Evolutionary conservation across 2,888 invertebrate genomes (phyloP).

Genomic region (Helleia helle): DNA sequence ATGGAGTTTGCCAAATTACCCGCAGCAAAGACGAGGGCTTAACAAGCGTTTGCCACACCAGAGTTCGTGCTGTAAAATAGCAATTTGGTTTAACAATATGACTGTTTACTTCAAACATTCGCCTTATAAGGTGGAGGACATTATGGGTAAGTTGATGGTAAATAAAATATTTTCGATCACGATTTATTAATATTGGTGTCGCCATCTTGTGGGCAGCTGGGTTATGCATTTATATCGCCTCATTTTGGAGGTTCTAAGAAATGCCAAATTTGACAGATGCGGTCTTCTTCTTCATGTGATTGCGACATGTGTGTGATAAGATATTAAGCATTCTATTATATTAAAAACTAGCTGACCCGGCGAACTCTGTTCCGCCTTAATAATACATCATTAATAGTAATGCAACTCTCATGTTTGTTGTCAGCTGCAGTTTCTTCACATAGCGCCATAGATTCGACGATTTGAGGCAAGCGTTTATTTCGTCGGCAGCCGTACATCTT

Average conservation of each 20-base stretch:
- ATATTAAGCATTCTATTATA: background rate
- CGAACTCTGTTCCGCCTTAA: too few relatives aligned
- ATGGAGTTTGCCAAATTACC: too few relatives aligned
- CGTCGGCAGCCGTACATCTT: too few relatives aligned
- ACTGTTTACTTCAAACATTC: constrained; percentile 57
- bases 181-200: constrained; percentile 41
- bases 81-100: constrained; percentile 68
- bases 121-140: constrained; percentile 61
- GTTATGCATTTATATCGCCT: constrained; percentile 9
- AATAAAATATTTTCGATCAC: too few relatives aligned
- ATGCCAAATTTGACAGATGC: constrained; percentile 4
- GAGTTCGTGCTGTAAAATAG: constrained; percentile 61
- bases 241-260: background rate
- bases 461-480: too few relatives aligned
- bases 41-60: constrained; percentile 33
- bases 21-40: too few relatives aligned
- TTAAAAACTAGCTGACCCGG: too few relatives aligned
- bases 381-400: too few relatives aligned
- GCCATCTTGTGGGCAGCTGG: constrained; percentile 27
- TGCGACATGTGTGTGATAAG: background rate
- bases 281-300: background rate
- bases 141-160: too few relatives aligned
- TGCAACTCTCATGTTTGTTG: too few relatives aligned
- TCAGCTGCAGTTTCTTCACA: too few relatives aligned
- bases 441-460: too few relatives aligned